Evolutionary conservation across 2,113 vertebrate genomes (phyloP), one percentile per base, ranked within the genome.

Genomic region (Bos javanicus): DNA sequence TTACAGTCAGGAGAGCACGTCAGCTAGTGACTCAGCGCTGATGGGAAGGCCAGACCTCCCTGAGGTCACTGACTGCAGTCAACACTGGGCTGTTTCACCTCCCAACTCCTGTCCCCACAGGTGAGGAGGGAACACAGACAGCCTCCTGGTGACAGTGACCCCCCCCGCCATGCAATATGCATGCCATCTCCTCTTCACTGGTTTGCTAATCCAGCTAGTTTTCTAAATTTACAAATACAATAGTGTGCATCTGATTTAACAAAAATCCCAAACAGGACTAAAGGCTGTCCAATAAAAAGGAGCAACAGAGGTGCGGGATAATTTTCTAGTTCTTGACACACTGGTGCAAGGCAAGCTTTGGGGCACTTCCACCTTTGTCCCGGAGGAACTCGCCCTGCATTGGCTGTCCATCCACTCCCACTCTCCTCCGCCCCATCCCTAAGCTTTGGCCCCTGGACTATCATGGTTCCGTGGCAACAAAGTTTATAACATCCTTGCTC

Each of bases 11-110:
- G 64, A 64, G 1, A 78, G 56, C 9, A 1, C 8, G 52, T 62
- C 67, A 90, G 87, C 54, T 26, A 39, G 57, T 94, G 98, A 98
- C 94, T 98, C 94, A 96, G 94, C 52, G 25, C 80, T 82, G 94
- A 82, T 3, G 76, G 92, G 81, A 96, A 96, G 59, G 54, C 52
- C 71, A 95, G 62, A 59, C n/a, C 78, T 84, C 84, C 39, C 81
- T n/a, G 71, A 82, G 64, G 87, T 59, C 64, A 80, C 86, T 23
- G 81, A 54, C 95, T 74, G n/a, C 17, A 9, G 17, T 87, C 90
- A 90, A 11, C 50, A 14, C 50, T 2, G 52, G 83, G 64, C 67
- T 11, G 1, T 1, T n/a, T 71, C 33, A 36, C 46, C 36, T 88
- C 36, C 33, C 21, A 23, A 50, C 8, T 9, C 16, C 57, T 0